Percentiles rank a stretch among this genome's conserved stretches.
phyloP scores from a whole-genome alignment of 2,113 vertebrate species.

The Anolis sagrei region DNA sequence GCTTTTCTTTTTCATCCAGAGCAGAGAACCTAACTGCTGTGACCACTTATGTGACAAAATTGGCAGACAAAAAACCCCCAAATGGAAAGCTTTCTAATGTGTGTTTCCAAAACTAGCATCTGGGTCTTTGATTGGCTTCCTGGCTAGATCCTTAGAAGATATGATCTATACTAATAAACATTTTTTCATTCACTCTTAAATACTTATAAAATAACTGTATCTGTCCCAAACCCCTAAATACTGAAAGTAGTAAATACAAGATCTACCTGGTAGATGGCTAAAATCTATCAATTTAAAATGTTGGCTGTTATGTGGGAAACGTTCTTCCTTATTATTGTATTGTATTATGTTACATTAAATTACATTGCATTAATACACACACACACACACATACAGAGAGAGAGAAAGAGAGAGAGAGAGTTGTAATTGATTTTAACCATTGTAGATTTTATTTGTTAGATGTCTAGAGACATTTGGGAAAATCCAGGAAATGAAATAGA shows the following conservation, averaged over 20 bases:
- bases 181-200: conserved; percentile 35
- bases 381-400: too few relatives aligned
- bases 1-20: conserved; percentile 75
- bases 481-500: too few relatives aligned
- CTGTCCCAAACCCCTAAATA: background rate
- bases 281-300: background rate
- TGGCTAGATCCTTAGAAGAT: conserved; percentile 58
- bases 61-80: conserved; percentile 71
- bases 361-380: too few relatives aligned
- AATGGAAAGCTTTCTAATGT: conserved; percentile 67
- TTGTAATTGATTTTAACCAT: too few relatives aligned
- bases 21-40: conserved; percentile 74
- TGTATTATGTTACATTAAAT: too few relatives aligned
- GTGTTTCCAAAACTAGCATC: conserved; percentile 64
- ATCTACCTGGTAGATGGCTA: background rate
- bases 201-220: conserved; percentile 29
- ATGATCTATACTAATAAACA: conserved; percentile 44
- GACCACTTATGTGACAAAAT: conserved; percentile 75
- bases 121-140: conserved; percentile 62
- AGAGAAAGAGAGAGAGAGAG: too few relatives aligned
- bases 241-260: background rate
- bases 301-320: background rate
- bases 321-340: too few relatives aligned
- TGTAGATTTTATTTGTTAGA: too few relatives aligned
- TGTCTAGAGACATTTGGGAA: too few relatives aligned